Percentiles rank a stretch among this genome's conserved stretches.
These are phyloP conservation scores for Speoplatyrhinus poulsoni DNA, from an alignment of 2,113 vertebrate genomes.

Conservation along the genomic window DNA sequence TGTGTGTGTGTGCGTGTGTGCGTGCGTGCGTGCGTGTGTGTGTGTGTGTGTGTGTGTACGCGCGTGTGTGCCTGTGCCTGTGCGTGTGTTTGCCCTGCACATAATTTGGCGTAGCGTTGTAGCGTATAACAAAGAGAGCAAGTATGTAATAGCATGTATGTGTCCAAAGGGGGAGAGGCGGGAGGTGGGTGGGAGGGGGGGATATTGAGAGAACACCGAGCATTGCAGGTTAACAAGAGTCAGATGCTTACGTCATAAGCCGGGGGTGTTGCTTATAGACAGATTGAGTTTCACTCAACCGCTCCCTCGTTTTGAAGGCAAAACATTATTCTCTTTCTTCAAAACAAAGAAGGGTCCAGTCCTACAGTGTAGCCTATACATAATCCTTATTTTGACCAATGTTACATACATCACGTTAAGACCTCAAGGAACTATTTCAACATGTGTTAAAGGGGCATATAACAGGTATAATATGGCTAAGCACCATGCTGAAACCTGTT, in stretches of 20 bases:
- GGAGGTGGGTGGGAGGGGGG: not conserved
- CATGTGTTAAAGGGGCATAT: no score
- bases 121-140: conserved; percentile 11
- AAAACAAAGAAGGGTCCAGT: no score
- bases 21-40: not conserved
- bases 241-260: conserved; percentile 42
- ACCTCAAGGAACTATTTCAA: no score
- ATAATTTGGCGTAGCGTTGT: conserved; percentile 20
- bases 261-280: conserved; percentile 5
- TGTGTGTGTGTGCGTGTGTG: conserved; percentile 3
- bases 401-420: no score
- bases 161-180: no score
- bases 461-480: no score
- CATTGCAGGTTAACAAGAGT: conserved; percentile 2
- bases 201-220: not conserved
- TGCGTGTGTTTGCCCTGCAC: conserved; percentile 9
- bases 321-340: conserved; percentile 14
- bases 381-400: no score
- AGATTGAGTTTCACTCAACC: conserved; percentile 30
- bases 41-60: conserved; percentile 15
- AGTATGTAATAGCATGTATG: no score
- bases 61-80: conserved; percentile 15
- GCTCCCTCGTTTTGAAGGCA: no score
- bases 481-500: no score
- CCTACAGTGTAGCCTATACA: no score